A percentile compares a stretch with the other conserved stretches of the same genome.
These are phyloP conservation scores for Mactra quadrangularis DNA, from an alignment of 1,140 invertebrate species.

Conservation along the genomic window DNA sequence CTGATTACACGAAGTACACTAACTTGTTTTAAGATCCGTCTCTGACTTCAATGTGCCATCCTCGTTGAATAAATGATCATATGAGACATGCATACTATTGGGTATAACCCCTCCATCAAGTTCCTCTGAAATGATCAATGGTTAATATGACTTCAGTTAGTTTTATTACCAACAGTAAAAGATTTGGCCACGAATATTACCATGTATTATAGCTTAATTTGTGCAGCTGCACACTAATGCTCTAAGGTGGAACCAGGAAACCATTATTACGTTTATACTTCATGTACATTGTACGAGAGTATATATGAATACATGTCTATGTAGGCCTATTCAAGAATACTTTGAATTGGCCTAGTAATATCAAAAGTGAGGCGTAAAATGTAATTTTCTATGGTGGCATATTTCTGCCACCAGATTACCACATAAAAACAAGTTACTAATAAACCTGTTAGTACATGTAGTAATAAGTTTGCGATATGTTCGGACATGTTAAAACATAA, in stretches of 20 bases:
- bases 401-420: too few species aligned
- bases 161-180: background rate
- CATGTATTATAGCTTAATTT: background rate
- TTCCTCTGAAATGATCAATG: constrained; percentile 18
- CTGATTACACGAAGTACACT: too few species aligned
- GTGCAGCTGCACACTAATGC: background rate
- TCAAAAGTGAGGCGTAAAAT: too few species aligned
- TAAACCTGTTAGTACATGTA: too few species aligned
- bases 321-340: too few species aligned
- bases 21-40: constrained; percentile 56
- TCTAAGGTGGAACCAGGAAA: background rate
- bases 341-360: too few species aligned
- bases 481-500: too few species aligned
- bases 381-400: too few species aligned
- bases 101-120: constrained; percentile 57
- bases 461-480: too few species aligned
- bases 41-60: constrained; percentile 65
- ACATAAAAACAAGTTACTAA: too few species aligned
- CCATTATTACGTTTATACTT: background rate
- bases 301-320: background rate
- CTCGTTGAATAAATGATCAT: constrained; percentile 61
- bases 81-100: constrained; percentile 59
- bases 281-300: too few species aligned
- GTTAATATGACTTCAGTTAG: background rate
- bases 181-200: background rate